A percentile compares a stretch with the other conserved stretches of the same genome.
Conservation (phyloP, 2,888 invertebrate species). For the Lymantria monacha region DNA sequence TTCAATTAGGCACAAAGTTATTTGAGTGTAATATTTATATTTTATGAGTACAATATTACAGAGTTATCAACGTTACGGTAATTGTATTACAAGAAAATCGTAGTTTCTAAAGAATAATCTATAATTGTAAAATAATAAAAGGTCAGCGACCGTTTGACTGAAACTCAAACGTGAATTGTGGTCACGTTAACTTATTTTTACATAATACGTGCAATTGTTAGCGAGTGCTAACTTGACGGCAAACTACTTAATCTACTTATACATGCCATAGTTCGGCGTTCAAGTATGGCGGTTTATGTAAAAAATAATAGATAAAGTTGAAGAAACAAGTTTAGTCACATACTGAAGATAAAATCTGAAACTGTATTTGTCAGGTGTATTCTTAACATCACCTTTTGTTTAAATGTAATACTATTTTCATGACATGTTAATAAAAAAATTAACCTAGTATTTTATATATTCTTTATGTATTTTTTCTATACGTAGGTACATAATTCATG, state of each 20-base stretch:
- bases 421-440: too few species aligned
- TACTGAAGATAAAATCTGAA: background rate
- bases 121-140: conserved; percentile 48
- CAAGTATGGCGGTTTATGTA: background rate
- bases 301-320: background rate
- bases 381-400: too few species aligned
- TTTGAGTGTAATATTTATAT: too few species aligned
- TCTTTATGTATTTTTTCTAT: too few species aligned
- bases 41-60: background rate
- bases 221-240: conserved; percentile 7
- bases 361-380: too few species aligned
- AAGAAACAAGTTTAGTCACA: background rate
- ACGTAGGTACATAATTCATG: too few species aligned
- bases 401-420: too few species aligned
- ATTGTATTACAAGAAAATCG: conserved; percentile 20
- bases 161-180: conserved; percentile 34
- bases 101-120: conserved; percentile 30
- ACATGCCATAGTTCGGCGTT: background rate
- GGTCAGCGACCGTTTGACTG: conserved; percentile 54
- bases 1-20: too few species aligned
- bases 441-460: too few species aligned
- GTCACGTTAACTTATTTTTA: conserved; percentile 44
- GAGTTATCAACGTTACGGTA: background rate
- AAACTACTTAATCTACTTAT: background rate
- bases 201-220: conserved; percentile 39